Evolutionary conservation across 2,113 vertebrate genomes (phyloP), one percentile per base, ranked within the genome.

Genomic region (Lipophrys pholis): DNA sequence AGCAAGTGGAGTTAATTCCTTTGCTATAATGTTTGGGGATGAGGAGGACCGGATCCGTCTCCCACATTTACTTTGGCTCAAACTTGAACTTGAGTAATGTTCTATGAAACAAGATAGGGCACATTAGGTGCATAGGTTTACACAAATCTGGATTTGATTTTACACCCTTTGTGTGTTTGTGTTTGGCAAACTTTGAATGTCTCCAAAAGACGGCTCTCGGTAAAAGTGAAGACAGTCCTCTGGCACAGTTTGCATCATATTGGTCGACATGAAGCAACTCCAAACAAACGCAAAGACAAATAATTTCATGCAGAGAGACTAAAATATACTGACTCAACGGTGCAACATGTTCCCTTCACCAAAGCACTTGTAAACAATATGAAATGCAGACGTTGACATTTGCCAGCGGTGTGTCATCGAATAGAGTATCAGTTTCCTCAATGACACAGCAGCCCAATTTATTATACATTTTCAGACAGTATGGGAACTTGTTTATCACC

Each of bases 101-200:
- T 52, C 71, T 82, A 53, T 72, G 73, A 80, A 83, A 90, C 49
- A 49, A 71, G 76, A 90, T 70, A 57, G 78, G 68, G 78, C 51
- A 15, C 45, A 49, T 5, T 17, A 30, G 21, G 21, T 30, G 21
- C 21, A 30, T 30, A 30, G 21, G 21, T 30, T 30, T 30, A 56
- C 17, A 64, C 81, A 86, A 6, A 50, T 21, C 84, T 93, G 89
- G 90, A 45, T 80, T 86, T 85, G 53, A 93, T 92, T 91, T 69
- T 83, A 53, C 53, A 62, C 48, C 55, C 59, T 65, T 50, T 60
- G 59, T 70, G 36, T 66, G 52, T 83, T 45, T 76, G 70, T 69
- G 43, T 73, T 69, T 15, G 11, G 43, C 11, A 55, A 53, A 67
- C 53, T 59, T 40, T 16, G 60, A 64, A 52, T 59, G 55, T 30